Evolutionary conservation across 2,797 vertebrate genomes (phyloP).

Genomic region (Anolis apletophallus): DNA sequence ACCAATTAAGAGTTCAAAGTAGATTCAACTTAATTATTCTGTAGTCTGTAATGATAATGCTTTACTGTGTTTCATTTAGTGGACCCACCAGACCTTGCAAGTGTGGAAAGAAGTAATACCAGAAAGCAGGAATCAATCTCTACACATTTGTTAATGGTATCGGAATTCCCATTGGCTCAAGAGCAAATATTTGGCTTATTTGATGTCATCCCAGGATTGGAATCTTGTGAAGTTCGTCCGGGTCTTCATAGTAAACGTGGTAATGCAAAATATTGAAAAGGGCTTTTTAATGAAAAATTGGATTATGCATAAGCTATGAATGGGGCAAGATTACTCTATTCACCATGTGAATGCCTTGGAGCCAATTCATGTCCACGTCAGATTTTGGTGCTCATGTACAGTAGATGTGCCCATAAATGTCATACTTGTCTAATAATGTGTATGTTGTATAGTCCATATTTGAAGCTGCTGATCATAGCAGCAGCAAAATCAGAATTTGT

Average conservation of each 20-base stretch:
- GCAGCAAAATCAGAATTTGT: neutral
- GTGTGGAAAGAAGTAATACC: constrained; percentile 81
- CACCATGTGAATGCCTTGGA: too few species aligned
- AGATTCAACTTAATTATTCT: neutral
- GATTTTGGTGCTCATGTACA: too few species aligned
- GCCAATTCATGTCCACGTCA: too few species aligned
- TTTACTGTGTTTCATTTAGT: constrained; percentile 21
- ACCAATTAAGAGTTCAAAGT: neutral
- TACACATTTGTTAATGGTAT: constrained; percentile 87
- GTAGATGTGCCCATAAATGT: neutral
- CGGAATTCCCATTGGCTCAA: constrained; percentile 84
- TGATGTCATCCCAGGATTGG: constrained; percentile 93
- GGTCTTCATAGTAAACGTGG: constrained; percentile 86
- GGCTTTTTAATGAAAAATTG: accelerated
- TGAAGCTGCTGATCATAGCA: neutral
- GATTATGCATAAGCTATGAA: neutral
- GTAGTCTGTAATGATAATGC: constrained; percentile 6
- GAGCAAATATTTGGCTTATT: constrained; percentile 93
- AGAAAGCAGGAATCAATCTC: constrained; percentile 85
- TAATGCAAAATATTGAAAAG: constrained; percentile 77
- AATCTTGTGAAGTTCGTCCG: constrained; percentile 93
- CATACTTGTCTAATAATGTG: neutral
- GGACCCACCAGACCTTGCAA: constrained; percentile 76
- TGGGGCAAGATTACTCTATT: too few species aligned
- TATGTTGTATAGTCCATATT: neutral